Evolutionary conservation across 2,888 invertebrate species (phyloP), one percentile per base, ranked within the genome.

Genomic region (Caenorhabditis sp.): DNA sequence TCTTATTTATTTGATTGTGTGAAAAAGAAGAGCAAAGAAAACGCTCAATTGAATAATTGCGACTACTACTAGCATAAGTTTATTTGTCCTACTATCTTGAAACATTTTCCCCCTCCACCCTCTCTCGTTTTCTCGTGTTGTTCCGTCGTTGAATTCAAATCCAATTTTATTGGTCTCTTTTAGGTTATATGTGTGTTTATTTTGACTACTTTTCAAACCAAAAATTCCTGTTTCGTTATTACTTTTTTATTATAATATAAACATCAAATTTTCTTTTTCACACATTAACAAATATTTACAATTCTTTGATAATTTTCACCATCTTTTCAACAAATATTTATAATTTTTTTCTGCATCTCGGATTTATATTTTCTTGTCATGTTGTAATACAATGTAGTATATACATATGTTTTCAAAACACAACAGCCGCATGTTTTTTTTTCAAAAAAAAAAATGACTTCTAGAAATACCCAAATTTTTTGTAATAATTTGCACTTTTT

Each of bases 311-410:
- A 10, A 31, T 31, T 65, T 65, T 62, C 60, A 61, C 43, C 69
- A 70, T 65, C 69, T 62, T 66, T 70, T 70, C 53, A 65, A 62
- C 69, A 70, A 70, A 69, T 26, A 57, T 62, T 61, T 61, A 69
- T 58, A 69, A 66, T 58, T 62, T 43, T n/a, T 43, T 43, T 3
- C 17, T 43, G 17, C 17, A 43, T 43, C 12, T 43, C 3, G 17
- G 17, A 43, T 43, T 17, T 43, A 17, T 17, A 43, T 43, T 43
- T 17, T 43, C 31, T 31, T 31, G 31, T 31, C 10, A 10, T 31
- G 31, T 31, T 31, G 31, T 31, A 31, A 31, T 31, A 31, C 31
- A 43, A 43, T 10, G 43, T 43, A 43, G 43, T 43, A 43, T 31
- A 31, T 43, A 43, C 43, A 43, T 43, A 43, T 43, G 43, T 43